Conservation (phyloP, 2,113 vertebrate genomes). For the Ardeotis arabs region DNA sequence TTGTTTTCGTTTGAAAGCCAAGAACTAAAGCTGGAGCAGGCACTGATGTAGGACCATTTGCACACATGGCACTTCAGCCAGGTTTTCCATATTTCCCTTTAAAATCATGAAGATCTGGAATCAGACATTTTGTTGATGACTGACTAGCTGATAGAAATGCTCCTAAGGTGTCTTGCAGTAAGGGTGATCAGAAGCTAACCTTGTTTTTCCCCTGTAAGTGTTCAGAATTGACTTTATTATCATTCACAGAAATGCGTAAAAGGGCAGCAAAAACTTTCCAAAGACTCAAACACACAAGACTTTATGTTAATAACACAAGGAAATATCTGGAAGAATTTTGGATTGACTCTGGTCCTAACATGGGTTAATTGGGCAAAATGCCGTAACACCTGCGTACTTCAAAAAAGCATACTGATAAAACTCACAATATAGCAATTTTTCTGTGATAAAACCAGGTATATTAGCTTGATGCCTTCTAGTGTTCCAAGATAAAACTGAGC, state of each 20-base stretch:
- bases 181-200: neutral
- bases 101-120: neutral
- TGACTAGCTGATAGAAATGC: neutral
- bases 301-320: neutral
- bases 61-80: neutral
- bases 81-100: neutral
- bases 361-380: neutral
- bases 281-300: neutral
- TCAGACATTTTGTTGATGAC: neutral
- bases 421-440: neutral
- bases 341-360: neutral
- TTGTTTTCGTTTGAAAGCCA: neutral
- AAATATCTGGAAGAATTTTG: neutral
- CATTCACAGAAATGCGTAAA: neutral
- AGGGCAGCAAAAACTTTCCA: neutral
- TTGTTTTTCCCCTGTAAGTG: neutral
- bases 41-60: neutral
- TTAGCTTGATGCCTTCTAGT: slow-evolving; percentile 32
- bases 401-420: slow-evolving; percentile 8
- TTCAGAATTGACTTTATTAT: neutral
- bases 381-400: neutral
- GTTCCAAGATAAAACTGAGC: slow-evolving; percentile 22
- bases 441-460: slow-evolving; percentile 7
- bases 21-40: neutral
- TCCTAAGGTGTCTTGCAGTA: neutral